Conservation (phyloP, 2,888 invertebrate genomes). For the Apotomis betuletana region DNA sequence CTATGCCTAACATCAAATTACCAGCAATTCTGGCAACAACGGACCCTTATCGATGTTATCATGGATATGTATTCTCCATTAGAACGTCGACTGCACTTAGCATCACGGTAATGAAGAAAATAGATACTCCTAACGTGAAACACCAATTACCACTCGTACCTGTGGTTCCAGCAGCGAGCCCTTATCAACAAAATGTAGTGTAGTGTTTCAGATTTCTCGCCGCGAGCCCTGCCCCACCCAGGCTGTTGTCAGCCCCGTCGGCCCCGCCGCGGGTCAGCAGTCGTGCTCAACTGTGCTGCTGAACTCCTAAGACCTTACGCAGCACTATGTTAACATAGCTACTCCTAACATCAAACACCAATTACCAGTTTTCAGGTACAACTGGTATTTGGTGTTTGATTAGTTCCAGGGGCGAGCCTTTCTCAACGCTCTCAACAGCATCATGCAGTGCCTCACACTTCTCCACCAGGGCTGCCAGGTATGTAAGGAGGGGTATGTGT, state of each 20-base stretch:
- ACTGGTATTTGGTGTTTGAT: no score
- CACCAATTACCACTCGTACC: constrained; percentile 66
- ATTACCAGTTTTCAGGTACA: constrained; percentile 57
- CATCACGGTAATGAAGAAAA: no score
- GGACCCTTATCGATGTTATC: no score
- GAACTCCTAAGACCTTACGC: constrained; percentile 62
- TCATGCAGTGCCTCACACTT: constrained; percentile 90
- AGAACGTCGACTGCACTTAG: no score
- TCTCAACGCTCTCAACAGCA: constrained; percentile 88
- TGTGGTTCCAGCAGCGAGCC: constrained; percentile 88
- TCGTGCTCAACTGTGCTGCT: constrained; percentile 67
- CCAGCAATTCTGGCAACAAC: constrained; percentile 82
- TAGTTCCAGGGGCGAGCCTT: constrained; percentile 86
- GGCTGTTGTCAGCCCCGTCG: constrained; percentile 55
- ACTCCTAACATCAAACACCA: not conserved
- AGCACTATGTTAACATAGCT: no score
- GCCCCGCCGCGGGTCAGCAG: constrained; percentile 71
- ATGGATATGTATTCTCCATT: no score
- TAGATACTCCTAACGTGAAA: not conserved
- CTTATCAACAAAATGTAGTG: constrained; percentile 89
- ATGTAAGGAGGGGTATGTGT: constrained; percentile 60
- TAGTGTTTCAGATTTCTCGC: constrained; percentile 88
- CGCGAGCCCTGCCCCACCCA: constrained; percentile 77
- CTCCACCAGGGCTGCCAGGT: constrained; percentile 86
- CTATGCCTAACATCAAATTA: constrained; percentile 44